Evolutionary conservation across 2,797 vertebrate species (phyloP).

Genomic region (Mastacembelus armatus): DNA sequence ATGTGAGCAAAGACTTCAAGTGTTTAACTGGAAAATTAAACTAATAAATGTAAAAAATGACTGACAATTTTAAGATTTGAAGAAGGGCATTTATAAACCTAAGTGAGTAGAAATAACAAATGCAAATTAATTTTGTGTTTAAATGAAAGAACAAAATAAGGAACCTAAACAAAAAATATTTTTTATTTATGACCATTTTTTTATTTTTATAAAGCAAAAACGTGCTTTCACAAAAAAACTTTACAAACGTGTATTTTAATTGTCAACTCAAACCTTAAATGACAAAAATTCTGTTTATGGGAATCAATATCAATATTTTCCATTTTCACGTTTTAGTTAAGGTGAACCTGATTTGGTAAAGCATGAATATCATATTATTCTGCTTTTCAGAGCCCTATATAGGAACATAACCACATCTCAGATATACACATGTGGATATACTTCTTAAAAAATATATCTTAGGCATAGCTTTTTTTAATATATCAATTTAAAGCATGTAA

Average conservation of each 20-base stretch:
- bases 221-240: slow-evolving; percentile 23
- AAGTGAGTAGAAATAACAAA: too few species aligned
- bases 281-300: too few species aligned
- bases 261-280: too few species aligned
- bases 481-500: slow-evolving; percentile 15
- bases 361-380: too few species aligned
- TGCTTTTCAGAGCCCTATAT: not conserved
- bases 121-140: not conserved
- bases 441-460: slow-evolving; percentile 29
- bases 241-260: too few species aligned
- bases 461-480: slow-evolving; percentile 1
- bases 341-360: too few species aligned
- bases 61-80: too few species aligned
- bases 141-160: not conserved
- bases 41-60: too few species aligned
- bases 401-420: not conserved
- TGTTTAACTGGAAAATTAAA: too few species aligned
- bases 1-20: too few species aligned
- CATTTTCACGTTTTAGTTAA: too few species aligned
- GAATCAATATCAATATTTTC: too few species aligned
- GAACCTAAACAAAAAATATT: not conserved
- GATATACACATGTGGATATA: not conserved
- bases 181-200: slow-evolving; percentile 23
- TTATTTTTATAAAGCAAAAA: slow-evolving; percentile 11
- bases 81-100: not conserved